These are phyloP conservation scores for Cebus imitator DNA, from an alignment of 2,113 vertebrate genomes.

Conservation along the genomic window DNA sequence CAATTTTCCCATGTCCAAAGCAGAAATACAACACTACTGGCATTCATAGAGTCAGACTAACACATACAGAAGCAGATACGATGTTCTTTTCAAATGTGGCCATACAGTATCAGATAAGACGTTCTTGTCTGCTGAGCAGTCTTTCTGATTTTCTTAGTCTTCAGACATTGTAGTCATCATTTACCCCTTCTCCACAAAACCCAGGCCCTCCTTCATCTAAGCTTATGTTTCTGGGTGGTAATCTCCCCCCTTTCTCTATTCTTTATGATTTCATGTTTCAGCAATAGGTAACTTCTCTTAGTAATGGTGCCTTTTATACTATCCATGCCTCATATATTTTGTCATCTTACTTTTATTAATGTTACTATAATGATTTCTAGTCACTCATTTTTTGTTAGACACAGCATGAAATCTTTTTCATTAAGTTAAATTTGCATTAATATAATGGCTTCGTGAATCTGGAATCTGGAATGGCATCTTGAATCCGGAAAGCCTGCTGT, in stretches of 20 bases:
- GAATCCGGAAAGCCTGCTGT: not conserved
- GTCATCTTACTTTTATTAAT: conserved; percentile 27
- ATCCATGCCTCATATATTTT: not conserved
- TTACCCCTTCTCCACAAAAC: not conserved
- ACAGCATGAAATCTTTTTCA: conserved; percentile 44
- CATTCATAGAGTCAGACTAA: not conserved
- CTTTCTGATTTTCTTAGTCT: not conserved
- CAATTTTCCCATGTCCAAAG: not conserved
- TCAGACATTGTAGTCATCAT: not conserved
- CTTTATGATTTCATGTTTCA: not conserved
- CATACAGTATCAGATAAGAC: not conserved
- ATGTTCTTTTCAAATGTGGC: not conserved
- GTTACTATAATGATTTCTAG: conserved; percentile 17
- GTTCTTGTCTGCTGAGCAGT: not conserved
- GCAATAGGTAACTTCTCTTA: not conserved
- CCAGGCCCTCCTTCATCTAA: not conserved
- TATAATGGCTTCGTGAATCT: not conserved
- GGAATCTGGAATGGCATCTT: not conserved
- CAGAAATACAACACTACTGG: not conserved
- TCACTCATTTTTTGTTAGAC: not conserved
- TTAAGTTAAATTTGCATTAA: conserved; percentile 29
- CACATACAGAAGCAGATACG: not conserved
- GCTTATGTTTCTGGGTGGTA: not conserved
- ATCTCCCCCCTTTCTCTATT: not conserved
- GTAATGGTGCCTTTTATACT: not conserved